A percentile compares a stretch with the other conserved stretches of the same genome.
Conservation (phyloP, 1,140 invertebrate species). For the Eciton burchellii region DNA sequence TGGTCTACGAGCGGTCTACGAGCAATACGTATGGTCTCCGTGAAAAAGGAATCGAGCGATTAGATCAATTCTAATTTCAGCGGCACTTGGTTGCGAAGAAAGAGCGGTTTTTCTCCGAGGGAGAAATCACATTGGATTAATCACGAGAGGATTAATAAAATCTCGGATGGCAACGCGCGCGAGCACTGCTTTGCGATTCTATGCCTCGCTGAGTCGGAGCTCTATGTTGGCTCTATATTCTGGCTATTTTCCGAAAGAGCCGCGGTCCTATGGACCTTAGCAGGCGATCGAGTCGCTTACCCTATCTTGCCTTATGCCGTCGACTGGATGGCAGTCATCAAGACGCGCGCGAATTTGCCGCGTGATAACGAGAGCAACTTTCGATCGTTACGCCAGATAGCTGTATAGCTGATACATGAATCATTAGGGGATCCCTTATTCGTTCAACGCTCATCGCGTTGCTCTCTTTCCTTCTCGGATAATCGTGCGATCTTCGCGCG, state of each 20-base stretch:
- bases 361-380: constrained; percentile 68
- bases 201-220: too few species aligned
- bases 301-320: constrained; percentile 45
- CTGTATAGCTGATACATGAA: constrained; percentile 65
- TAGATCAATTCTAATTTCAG: constrained; percentile 6
- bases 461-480: constrained; percentile 49
- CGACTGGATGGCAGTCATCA: constrained; percentile 57
- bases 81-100: constrained; percentile 14
- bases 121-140: background rate
- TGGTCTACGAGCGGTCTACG: too few species aligned
- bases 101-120: constrained; percentile 10
- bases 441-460: constrained; percentile 61
- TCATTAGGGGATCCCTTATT: constrained; percentile 63
- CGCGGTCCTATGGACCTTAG: constrained; percentile 25
- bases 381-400: constrained; percentile 59
- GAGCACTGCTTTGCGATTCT: too few species aligned
- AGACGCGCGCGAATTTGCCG: constrained; percentile 31
- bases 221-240: constrained; percentile 6
- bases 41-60: background rate
- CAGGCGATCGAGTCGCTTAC: constrained; percentile 32
- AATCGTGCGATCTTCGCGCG: constrained; percentile 27
- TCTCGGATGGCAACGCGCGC: constrained; percentile 9
- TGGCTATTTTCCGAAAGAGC: constrained; percentile 32
- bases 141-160: constrained; percentile 20
- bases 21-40: background rate